Percentiles rank a stretch among this genome's conserved stretches.
phyloP scores from a whole-genome alignment of 2,888 invertebrate genomes.

The Chloroclystis v-ata region DNA sequence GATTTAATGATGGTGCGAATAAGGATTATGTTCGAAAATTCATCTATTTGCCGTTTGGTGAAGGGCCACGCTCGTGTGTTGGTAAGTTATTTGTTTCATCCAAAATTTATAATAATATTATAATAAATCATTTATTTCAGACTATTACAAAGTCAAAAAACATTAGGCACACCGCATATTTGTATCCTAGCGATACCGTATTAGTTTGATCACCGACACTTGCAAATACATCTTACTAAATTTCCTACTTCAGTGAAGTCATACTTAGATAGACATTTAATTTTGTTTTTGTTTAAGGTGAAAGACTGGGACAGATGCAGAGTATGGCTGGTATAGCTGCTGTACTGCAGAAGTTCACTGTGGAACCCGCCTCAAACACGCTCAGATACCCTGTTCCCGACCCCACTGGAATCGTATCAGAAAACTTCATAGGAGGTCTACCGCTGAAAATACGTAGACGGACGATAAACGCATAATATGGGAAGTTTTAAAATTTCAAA shows the following conservation, averaged over 20 bases:
- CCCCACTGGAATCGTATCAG: constrained; percentile 41
- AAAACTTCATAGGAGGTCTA: constrained; percentile 10
- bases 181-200: too few relatives aligned
- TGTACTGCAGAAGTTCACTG: constrained; percentile 44
- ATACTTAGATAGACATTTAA: too few relatives aligned
- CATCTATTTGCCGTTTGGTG: constrained; percentile 49
- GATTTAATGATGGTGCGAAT: constrained; percentile 39
- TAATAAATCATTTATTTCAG: too few relatives aligned
- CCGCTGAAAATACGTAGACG: constrained; percentile 16
- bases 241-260: too few relatives aligned
- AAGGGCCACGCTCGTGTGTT: constrained; percentile 14
- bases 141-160: too few relatives aligned
- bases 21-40: constrained; percentile 34
- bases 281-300: constrained; percentile 35
- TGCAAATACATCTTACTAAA: too few relatives aligned
- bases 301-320: constrained; percentile 55
- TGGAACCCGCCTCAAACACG: constrained; percentile 43
- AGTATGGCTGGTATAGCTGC: constrained; percentile 58
- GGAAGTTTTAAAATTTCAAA: constrained; percentile 4
- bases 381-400: constrained; percentile 35
- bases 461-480: background rate
- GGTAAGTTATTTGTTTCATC: constrained; percentile 4
- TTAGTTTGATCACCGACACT: too few relatives aligned
- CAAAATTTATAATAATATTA: too few relatives aligned
- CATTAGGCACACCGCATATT: too few relatives aligned